Evolutionary conservation across 2,888 invertebrate genomes (phyloP), one percentile per base, ranked within the genome.

Genomic region (Caenorhabditis drosophilae): DNA sequence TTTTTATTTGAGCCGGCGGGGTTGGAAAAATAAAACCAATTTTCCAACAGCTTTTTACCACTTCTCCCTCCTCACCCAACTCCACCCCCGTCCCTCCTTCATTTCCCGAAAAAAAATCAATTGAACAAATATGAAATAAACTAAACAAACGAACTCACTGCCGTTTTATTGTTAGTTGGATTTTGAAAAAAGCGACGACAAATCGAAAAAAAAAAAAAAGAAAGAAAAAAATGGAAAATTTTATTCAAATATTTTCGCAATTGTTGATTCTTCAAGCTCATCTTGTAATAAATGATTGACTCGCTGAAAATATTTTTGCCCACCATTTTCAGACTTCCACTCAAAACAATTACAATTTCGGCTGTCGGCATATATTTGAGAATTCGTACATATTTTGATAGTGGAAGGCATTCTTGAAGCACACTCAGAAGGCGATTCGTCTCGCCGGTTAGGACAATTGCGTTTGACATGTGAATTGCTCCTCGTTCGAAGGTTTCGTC

Each of bases 371-470:
- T 57, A 40, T 58, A 63, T 27, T 63, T 63, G 20, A 54, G 49
- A 38, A 63, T 49, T 26, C 22, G 12, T 4, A 45, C 45, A 89
- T 95, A 97, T 84, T 95, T 92, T 81, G 91, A 91, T 18, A 93
- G 92, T 57, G 97, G 94, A 85, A 98, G 88, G 26, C 96, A 94
- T 86, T 94, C 92, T 86, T 95, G 93, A 51, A 98, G 88, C 62
- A 92, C 90, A 84, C 90, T 89, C 50, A 95, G 88, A 49, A 95
- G 87, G 84, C 93, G 92, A 79, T 91, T 90, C 0, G 93, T 92
- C 84, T 97, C 94, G 12, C 94, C 95, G 84, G 97, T 97, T 23
- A 97, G 92, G 1, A 93, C 91, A n/a, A 98, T 92, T 7, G 97
- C 98, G 85, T 93, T 94, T 41, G 92, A 91, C 75, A 98, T 89